Conservation (phyloP, 2,888 invertebrate genomes). For the Tachystola acroxantha region DNA sequence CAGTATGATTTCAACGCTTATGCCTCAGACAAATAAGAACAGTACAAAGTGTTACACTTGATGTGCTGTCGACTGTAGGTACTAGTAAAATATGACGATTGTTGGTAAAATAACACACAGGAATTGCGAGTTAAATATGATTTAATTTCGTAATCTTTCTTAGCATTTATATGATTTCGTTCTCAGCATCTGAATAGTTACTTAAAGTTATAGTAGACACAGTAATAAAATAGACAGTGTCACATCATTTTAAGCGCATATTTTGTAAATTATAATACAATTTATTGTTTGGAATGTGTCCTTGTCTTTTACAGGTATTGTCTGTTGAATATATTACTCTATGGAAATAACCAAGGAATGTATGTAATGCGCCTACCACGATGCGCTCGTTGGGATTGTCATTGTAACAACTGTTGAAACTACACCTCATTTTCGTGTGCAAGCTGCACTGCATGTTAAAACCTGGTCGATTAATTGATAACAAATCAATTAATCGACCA, state of each 20-base stretch:
- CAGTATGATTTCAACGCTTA: too few relatives aligned
- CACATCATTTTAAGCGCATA: constrained; percentile 63
- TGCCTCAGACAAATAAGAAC: too few relatives aligned
- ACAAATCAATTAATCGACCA: too few relatives aligned
- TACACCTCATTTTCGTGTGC: too few relatives aligned
- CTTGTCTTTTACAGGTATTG: constrained; percentile 42
- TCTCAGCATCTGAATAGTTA: constrained; percentile 72
- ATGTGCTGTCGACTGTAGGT: too few relatives aligned
- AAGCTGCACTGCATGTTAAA: too few relatives aligned
- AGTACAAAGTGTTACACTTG: neutral
- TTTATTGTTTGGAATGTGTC: constrained; percentile 60
- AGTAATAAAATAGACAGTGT: constrained; percentile 59
- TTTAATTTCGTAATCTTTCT: constrained; percentile 77
- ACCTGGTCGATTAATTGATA: too few relatives aligned
- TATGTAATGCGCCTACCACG: constrained; percentile 26
- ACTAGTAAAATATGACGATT: neutral
- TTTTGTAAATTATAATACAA: constrained; percentile 50
- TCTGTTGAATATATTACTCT: constrained; percentile 24
- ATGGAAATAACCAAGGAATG: constrained; percentile 48
- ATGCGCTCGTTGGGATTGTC: too few relatives aligned
- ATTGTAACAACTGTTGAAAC: constrained; percentile 30
- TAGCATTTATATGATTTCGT: constrained; percentile 74
- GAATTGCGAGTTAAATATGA: constrained; percentile 72
- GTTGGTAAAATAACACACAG: constrained; percentile 7
- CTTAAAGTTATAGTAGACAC: constrained; percentile 61